Evolutionary conservation across 2,113 vertebrate genomes (phyloP).

Genomic region (Ursus arctos): DNA sequence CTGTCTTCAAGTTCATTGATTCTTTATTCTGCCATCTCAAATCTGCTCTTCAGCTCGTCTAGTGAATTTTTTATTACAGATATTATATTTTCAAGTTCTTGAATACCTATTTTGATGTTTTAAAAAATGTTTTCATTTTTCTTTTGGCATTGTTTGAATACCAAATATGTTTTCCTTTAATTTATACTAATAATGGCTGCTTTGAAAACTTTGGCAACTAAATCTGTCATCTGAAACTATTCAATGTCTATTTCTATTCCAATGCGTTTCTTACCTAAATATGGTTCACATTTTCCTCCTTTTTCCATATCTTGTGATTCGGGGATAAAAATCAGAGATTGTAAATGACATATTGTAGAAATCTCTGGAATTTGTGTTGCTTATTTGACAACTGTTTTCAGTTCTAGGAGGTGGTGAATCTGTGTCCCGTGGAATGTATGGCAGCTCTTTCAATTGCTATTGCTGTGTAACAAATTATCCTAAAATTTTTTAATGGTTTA

Average conservation of each 20-base stretch:
- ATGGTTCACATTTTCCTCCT: neutral
- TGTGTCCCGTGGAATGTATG: neutral
- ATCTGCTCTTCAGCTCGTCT: neutral
- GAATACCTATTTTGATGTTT: neutral
- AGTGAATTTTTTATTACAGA: neutral
- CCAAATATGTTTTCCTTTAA: neutral
- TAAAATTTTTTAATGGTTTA: neutral
- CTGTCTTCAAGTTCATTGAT: neutral
- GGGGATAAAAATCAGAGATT: neutral
- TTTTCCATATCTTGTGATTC: neutral
- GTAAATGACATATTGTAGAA: neutral
- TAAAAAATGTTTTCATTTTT: neutral
- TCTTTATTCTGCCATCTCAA: neutral
- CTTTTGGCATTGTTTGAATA: neutral
- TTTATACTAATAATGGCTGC: neutral
- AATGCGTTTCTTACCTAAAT: neutral
- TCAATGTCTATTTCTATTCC: neutral
- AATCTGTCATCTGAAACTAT: neutral
- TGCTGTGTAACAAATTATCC: neutral
- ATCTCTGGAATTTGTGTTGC: neutral
- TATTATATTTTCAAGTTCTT: neutral
- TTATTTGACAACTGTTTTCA: neutral
- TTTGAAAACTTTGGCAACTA: neutral
- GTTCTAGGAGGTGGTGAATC: neutral
- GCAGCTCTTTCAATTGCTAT: neutral